These are phyloP conservation scores for Maconellicoccus hirsutus DNA, from an alignment of 1,140 invertebrate genomes.

Conservation along the genomic window DNA sequence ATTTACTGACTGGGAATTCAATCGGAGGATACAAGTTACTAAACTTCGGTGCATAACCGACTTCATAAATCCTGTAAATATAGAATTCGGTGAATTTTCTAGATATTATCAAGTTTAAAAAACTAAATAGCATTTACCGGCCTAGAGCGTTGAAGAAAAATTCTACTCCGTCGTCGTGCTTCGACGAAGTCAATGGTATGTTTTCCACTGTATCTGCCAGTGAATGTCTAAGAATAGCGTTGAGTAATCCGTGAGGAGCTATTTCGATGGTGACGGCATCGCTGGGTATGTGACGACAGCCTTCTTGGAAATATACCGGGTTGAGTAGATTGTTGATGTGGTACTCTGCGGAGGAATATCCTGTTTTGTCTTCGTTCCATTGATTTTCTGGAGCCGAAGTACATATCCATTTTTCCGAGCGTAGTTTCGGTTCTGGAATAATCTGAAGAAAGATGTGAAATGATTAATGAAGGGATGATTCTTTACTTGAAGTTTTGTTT, in stretches of 20 bases:
- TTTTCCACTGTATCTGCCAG: constrained; percentile 39
- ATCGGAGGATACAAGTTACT: constrained; percentile 47
- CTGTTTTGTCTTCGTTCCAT: constrained; percentile 36
- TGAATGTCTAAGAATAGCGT: constrained; percentile 45
- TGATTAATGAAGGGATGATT: no score
- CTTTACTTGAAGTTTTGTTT: no score
- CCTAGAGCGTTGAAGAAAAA: constrained; percentile 42
- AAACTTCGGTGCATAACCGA: constrained; percentile 48
- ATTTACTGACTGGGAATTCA: constrained; percentile 53
- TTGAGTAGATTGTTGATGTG: constrained; percentile 52
- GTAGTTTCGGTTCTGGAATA: constrained; percentile 39
- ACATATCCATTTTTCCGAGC: constrained; percentile 47
- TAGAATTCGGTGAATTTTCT: neutral
- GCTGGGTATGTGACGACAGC: constrained; percentile 40
- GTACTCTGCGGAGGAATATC: constrained; percentile 48
- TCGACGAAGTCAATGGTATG: constrained; percentile 45
- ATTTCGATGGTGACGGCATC: constrained; percentile 49
- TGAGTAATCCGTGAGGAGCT: constrained; percentile 45
- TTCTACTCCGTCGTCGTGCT: constrained; percentile 37
- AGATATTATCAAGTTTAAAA: no score
- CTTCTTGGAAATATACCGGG: constrained; percentile 48
- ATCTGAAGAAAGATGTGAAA: constrained; percentile 34
- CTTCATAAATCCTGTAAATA: constrained; percentile 47
- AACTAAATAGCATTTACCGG: constrained; percentile 42
- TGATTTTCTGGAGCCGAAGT: constrained; percentile 44